Evolutionary conservation across 2,888 invertebrate species (phyloP).

Genomic region (Eurytoma californica): DNA sequence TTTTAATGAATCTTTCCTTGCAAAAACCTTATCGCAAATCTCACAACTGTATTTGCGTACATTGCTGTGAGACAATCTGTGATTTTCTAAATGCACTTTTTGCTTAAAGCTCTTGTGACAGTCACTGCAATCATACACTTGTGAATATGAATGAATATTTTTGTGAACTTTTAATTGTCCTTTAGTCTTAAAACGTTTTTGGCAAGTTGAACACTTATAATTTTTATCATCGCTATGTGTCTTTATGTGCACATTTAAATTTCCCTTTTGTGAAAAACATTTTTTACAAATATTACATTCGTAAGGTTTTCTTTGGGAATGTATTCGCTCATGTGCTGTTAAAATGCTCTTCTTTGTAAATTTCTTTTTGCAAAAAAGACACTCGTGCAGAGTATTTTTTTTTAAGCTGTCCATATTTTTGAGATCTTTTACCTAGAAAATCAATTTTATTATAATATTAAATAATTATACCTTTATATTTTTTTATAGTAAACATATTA

Average conservation of each 20-base stretch:
- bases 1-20: neutral
- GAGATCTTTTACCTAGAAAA: too few species aligned
- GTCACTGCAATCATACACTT: neutral
- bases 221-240: neutral
- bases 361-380: neutral
- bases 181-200: neutral
- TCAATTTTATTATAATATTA: too few species aligned
- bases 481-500: too few species aligned
- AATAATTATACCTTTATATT: too few species aligned
- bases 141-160: neutral
- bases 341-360: neutral
- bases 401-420: too few species aligned
- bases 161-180: neutral
- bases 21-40: neutral
- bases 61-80: neutral
- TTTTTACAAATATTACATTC: neutral
- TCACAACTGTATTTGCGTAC: neutral
- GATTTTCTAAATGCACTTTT: neutral
- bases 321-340: constrained; percentile 2
- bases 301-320: neutral
- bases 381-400: constrained; percentile 3
- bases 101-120: neutral
- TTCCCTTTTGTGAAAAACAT: neutral
- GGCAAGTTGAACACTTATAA: neutral
- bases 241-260: neutral